These are phyloP conservation scores for Paratilapia polleni DNA, from an alignment of 2,113 vertebrate genomes.

Conservation along the genomic window DNA sequence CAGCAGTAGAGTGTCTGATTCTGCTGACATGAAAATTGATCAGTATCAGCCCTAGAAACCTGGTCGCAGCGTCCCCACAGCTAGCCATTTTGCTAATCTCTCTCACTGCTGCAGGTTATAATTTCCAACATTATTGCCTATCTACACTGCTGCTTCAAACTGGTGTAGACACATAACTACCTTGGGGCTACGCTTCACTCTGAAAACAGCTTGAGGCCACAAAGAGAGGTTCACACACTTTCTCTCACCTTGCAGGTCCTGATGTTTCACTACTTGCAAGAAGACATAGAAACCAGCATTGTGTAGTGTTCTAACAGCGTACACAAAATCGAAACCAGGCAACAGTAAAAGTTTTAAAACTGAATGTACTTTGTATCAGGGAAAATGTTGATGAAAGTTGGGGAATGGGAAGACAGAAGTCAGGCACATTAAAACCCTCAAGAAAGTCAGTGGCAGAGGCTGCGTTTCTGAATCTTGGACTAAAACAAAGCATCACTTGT, in stretches of 20 bases:
- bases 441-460: not conserved
- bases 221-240: not conserved
- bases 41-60: slow-evolving; percentile 11
- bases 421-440: slow-evolving; percentile 38
- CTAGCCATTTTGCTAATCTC: slow-evolving; percentile 8
- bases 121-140: slow-evolving; percentile 42
- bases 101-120: slow-evolving; percentile 43
- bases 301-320: not conserved
- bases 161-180: slow-evolving; percentile 3
- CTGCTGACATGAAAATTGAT: slow-evolving; percentile 12
- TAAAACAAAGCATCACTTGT: slow-evolving; percentile 59
- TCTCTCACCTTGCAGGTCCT: slow-evolving; percentile 14
- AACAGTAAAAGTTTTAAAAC: not conserved
- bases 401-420: not conserved
- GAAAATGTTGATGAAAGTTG: not conserved
- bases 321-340: not conserved
- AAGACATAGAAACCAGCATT: not conserved
- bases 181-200: slow-evolving; percentile 11
- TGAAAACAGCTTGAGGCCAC: slow-evolving; percentile 34
- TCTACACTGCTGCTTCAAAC: slow-evolving; percentile 26
- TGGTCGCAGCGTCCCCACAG: not conserved
- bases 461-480: slow-evolving; percentile 18
- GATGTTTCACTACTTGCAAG: not conserved
- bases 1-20: not conserved
- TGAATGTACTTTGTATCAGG: slow-evolving; percentile 22